A percentile compares a stretch with the other conserved stretches of the same genome.
Conservation (phyloP, 2,888 invertebrate species). For the Hyles lineata region DNA sequence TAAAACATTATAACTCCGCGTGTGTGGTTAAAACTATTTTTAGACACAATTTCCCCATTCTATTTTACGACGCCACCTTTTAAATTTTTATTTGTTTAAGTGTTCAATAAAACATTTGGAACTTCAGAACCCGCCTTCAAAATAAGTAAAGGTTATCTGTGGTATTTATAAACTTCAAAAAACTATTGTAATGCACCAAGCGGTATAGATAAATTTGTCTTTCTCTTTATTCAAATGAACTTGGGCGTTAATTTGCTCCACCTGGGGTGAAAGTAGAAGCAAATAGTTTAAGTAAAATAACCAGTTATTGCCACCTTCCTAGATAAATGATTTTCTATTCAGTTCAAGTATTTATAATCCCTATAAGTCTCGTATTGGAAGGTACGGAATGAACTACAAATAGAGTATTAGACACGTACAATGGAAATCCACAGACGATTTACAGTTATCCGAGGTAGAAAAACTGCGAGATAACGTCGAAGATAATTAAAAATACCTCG, state of each 20-base stretch:
- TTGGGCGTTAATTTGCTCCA: background rate
- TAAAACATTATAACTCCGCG: constrained; percentile 18
- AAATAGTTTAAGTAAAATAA: background rate
- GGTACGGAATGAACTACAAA: background rate
- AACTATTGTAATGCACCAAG: background rate
- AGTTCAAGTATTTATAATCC: background rate
- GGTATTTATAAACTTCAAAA: background rate
- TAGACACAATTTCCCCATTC: constrained; percentile 11
- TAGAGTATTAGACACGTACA: background rate
- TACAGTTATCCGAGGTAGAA: constrained; percentile 31
- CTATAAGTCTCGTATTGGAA: background rate
- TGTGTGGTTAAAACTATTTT: constrained; percentile 28
- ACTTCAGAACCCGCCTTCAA: background rate
- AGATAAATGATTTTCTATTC: background rate
- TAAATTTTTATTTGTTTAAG: constrained; percentile 14
- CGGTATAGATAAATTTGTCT: background rate
- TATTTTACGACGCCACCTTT: constrained; percentile 14
- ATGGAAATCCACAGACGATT: constrained; percentile 28
- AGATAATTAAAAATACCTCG: constrained; percentile 64
- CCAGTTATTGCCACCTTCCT: background rate
- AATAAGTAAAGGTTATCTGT: constrained; percentile 2
- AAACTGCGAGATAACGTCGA: constrained; percentile 44
- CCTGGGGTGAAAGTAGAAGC: background rate
- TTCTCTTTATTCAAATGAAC: background rate
- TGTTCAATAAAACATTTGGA: constrained; percentile 20